Percentiles rank a stretch among this genome's conserved stretches.
phyloP scores from a whole-genome alignment of 2,888 invertebrate species.

The Eristalinus sepulchralis region DNA sequence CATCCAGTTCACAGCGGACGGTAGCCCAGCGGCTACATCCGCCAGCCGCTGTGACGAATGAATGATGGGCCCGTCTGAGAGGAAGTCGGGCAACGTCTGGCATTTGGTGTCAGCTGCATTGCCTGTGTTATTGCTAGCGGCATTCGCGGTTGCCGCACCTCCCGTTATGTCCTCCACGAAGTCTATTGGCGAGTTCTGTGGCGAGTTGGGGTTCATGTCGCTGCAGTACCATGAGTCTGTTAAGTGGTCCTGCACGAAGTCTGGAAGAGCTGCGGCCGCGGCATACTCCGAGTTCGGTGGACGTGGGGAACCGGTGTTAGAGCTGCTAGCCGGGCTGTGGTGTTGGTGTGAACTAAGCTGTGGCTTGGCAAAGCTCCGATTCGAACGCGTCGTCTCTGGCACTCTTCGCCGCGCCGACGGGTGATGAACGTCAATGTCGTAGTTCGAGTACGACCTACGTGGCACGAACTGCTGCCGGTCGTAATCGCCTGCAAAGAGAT shows the following conservation, averaged over 20 bases:
- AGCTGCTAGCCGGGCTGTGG: conserved; percentile 48
- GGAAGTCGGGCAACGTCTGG: conserved; percentile 86
- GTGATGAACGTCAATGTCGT: conserved; percentile 77
- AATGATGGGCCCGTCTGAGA: conserved; percentile 85
- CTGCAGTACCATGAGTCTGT: conserved; percentile 84
- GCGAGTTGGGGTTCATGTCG: conserved; percentile 78
- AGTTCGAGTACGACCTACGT: conserved; percentile 80
- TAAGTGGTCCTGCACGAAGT: conserved; percentile 94
- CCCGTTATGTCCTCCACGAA: conserved; percentile 74
- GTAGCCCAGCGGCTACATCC: conserved; percentile 80
- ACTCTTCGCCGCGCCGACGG: conserved; percentile 65
- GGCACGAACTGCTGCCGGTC: conserved; percentile 76
- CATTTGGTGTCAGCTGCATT: conserved; percentile 67
- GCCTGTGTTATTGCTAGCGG: conserved; percentile 24
- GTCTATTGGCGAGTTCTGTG: conserved; percentile 77
- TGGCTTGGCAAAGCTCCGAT: conserved; percentile 48
- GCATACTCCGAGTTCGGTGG: conserved; percentile 73
- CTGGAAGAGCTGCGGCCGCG: conserved; percentile 84
- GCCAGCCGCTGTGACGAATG: conserved; percentile 81
- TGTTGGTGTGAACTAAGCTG: conserved; percentile 31
- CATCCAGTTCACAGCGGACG: conserved; percentile 75
- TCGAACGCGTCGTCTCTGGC: conserved; percentile 49
- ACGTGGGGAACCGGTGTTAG: conserved; percentile 57
- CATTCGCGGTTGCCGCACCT: conserved; percentile 43
- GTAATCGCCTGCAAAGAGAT: conserved; percentile 50